Conservation (phyloP, 1,140 invertebrate genomes). For the Conopomorpha cramerella region DNA sequence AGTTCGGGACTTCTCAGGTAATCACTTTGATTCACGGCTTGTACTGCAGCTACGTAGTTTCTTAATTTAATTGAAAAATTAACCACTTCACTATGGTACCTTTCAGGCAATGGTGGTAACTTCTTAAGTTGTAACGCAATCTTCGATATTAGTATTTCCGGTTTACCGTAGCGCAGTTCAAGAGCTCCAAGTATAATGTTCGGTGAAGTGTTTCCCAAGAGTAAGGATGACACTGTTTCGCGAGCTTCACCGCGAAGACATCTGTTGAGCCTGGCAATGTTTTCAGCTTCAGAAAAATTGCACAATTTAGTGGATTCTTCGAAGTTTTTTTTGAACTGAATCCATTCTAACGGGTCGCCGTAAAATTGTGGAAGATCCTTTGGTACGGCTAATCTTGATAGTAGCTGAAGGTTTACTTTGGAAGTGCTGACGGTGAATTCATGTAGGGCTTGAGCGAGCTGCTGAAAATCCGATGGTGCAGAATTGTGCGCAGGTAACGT, state of each 20-base stretch:
- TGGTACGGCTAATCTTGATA: too few relatives aligned
- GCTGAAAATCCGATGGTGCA: too few relatives aligned
- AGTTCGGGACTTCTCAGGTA: slow-evolving; percentile 3
- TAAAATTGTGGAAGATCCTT: too few relatives aligned
- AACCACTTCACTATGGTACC: neutral
- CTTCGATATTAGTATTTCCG: slow-evolving; percentile 3
- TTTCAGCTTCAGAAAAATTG: too few relatives aligned
- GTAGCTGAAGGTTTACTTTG: too few relatives aligned
- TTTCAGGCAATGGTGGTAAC: neutral
- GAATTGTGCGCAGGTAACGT: too few relatives aligned
- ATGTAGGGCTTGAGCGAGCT: too few relatives aligned
- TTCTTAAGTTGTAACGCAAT: neutral
- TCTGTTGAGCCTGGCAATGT: too few relatives aligned
- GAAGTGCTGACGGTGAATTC: too few relatives aligned
- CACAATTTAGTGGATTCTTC: too few relatives aligned
- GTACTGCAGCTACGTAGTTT: neutral
- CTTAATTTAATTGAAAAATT: slow-evolving; percentile 2
- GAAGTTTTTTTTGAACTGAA: too few relatives aligned
- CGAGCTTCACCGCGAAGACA: slow-evolving; percentile 11
- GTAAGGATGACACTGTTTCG: slow-evolving; percentile 12
- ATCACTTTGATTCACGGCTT: neutral
- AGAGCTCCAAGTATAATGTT: slow-evolving; percentile 9
- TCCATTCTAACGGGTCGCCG: too few relatives aligned
- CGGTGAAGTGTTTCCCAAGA: slow-evolving; percentile 11
- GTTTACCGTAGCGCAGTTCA: slow-evolving; percentile 10